Evolutionary conservation across 1,140 invertebrate species (phyloP).

Genomic region (Holotrichia oblita): DNA sequence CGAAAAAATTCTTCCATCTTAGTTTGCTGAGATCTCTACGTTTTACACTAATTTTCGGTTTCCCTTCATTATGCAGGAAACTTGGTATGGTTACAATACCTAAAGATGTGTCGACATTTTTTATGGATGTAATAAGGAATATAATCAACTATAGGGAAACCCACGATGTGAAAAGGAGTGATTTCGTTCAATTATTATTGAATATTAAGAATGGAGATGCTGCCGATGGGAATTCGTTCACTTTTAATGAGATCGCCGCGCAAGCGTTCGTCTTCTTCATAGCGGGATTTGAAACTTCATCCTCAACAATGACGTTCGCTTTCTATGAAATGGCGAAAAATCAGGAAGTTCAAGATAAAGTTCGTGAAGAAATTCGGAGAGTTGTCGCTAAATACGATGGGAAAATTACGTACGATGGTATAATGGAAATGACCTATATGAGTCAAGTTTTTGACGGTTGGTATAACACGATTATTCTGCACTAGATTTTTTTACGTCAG

Average conservation of each 20-base stretch:
- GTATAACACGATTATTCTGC: too few relatives aligned
- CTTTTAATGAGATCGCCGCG: constrained; percentile 31
- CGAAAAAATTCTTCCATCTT: constrained; percentile 53
- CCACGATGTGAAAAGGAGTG: constrained; percentile 43
- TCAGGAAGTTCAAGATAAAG: constrained; percentile 61
- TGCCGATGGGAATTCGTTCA: neutral
- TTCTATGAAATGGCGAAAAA: constrained; percentile 63
- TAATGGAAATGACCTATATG: constrained; percentile 64
- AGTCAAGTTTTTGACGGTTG: constrained; percentile 20
- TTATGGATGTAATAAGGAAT: constrained; percentile 45
- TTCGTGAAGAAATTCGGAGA: constrained; percentile 61
- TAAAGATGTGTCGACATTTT: constrained; percentile 46
- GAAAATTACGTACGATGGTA: constrained; percentile 65
- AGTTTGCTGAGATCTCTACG: neutral
- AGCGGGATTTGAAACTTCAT: constrained; percentile 65
- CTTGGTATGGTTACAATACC: neutral
- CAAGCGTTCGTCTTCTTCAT: constrained; percentile 50
- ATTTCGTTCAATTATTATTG: constrained; percentile 50
- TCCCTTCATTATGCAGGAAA: constrained; percentile 35
- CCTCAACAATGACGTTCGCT: constrained; percentile 60
- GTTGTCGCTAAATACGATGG: constrained; percentile 62
- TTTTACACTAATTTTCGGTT: neutral
- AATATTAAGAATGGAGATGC: constrained; percentile 32
- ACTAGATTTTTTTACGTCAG: too few relatives aligned
- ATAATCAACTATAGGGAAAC: constrained; percentile 49